Conservation (phyloP, 1,140 invertebrate species). For the Platorchestia sp. region DNA sequence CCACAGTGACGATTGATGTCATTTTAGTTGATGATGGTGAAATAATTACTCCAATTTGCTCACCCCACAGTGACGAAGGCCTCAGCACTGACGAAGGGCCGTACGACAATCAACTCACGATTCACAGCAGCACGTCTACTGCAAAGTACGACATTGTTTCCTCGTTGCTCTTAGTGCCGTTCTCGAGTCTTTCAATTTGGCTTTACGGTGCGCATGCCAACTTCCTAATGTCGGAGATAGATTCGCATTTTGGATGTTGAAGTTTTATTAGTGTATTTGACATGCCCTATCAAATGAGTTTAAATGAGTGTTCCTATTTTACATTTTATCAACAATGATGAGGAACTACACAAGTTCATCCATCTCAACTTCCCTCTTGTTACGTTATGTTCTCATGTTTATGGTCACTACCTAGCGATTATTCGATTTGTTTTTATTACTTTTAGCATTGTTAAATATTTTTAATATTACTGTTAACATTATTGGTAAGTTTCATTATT, state of each 20-base stretch:
- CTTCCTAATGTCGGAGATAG: background rate
- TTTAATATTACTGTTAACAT: too few species aligned
- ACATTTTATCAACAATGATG: too few species aligned
- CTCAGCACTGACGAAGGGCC: background rate
- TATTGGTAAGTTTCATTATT: too few species aligned
- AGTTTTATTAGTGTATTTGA: background rate
- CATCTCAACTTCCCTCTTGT: too few species aligned
- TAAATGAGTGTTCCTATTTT: too few species aligned
- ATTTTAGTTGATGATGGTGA: background rate
- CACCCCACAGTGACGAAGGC: background rate
- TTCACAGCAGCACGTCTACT: constrained; percentile 43
- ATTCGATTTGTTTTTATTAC: too few species aligned
- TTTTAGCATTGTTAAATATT: too few species aligned
- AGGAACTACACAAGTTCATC: too few species aligned
- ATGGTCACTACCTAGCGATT: too few species aligned
- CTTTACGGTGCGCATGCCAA: background rate
- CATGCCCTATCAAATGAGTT: background rate
- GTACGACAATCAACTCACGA: constrained; percentile 28
- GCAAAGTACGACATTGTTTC: background rate
- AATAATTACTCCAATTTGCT: background rate
- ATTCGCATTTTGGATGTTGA: too few species aligned
- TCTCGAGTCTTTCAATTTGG: background rate
- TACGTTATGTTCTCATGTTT: too few species aligned
- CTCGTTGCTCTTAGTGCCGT: background rate
- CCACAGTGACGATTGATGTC: background rate